phyloP scores from a whole-genome alignment of 2,888 invertebrate genomes.

The Dicyrtomina minuta region DNA sequence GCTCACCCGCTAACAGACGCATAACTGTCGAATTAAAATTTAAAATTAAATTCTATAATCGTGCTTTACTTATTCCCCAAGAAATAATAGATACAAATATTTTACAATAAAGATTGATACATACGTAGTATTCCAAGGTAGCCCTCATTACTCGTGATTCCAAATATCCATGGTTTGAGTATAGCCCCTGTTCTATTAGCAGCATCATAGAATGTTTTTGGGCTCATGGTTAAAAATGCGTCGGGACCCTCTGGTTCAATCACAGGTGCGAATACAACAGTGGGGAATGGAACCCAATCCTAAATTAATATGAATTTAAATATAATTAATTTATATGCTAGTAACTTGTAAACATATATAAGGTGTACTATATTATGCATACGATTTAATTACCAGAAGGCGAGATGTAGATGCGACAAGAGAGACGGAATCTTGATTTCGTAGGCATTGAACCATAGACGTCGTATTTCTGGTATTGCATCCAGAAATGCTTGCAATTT shows the following conservation, averaged over 20 bases:
- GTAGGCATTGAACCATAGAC: constrained; percentile 37
- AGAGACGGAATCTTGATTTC: constrained; percentile 16
- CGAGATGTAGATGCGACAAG: constrained; percentile 9
- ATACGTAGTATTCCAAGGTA: constrained; percentile 21
- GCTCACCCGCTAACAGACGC: background rate
- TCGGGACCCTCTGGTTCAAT: constrained; percentile 39
- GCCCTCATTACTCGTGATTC: constrained; percentile 44
- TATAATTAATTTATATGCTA: too few species aligned
- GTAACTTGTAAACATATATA: too few species aligned
- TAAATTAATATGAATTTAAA: constrained; percentile 2
- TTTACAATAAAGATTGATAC: background rate
- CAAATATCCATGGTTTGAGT: constrained; percentile 39
- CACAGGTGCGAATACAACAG: constrained; percentile 40
- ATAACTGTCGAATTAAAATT: background rate
- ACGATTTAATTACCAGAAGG: constrained; percentile 18
- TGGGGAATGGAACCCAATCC: constrained; percentile 47
- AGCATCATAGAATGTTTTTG: constrained; percentile 34
- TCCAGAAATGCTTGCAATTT: constrained; percentile 32
- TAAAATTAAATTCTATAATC: too few species aligned
- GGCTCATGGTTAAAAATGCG: constrained; percentile 42
- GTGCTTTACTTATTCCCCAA: too few species aligned
- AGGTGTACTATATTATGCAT: too few species aligned
- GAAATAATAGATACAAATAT: background rate
- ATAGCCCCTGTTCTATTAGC: constrained; percentile 32
- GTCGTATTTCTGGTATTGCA: constrained; percentile 37